These are phyloP conservation scores for Endotricha flammealis DNA, from an alignment of 2,888 invertebrate species.

Conservation along the genomic window DNA sequence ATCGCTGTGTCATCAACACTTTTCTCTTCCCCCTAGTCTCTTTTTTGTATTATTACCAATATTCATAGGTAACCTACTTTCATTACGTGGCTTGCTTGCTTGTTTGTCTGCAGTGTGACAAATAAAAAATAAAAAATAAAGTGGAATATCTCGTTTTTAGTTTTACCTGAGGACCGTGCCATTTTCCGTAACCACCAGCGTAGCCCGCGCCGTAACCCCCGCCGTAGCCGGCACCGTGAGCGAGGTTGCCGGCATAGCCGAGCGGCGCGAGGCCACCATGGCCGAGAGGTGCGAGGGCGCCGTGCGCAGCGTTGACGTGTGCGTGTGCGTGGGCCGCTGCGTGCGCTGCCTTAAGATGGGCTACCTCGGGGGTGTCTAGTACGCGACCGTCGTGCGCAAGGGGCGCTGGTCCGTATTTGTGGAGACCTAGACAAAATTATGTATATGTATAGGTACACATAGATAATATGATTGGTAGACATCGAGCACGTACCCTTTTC, in stretches of 20 bases:
- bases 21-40: no score
- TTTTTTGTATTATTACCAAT: no score
- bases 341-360: slow-evolving; percentile 78
- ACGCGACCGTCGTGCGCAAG: slow-evolving; percentile 72
- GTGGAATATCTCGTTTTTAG: no score
- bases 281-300: slow-evolving; percentile 32
- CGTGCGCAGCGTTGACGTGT: slow-evolving; percentile 45
- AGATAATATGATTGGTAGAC: no score
- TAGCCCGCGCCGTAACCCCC: slow-evolving; percentile 38
- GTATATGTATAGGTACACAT: no score
- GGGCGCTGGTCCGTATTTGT: slow-evolving; percentile 72
- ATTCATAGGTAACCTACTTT: no score
- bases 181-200: slow-evolving; percentile 68
- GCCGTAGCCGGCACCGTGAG: slow-evolving; percentile 31
- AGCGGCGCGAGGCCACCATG: slow-evolving; percentile 34
- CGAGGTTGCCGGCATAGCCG: slow-evolving; percentile 30
- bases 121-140: no score
- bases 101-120: no score
- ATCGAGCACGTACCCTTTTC: no score
- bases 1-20: no score
- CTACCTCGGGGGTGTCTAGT: slow-evolving; percentile 74
- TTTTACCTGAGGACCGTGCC: slow-evolving; percentile 63
- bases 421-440: slow-evolving; percentile 45
- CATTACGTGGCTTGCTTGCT: no score
- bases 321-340: slow-evolving; percentile 60